These are phyloP conservation scores for Haliclona indistincta DNA, from an alignment of 37 sponge, comb jelly and placozoan genomes.

Conservation along the genomic window DNA sequence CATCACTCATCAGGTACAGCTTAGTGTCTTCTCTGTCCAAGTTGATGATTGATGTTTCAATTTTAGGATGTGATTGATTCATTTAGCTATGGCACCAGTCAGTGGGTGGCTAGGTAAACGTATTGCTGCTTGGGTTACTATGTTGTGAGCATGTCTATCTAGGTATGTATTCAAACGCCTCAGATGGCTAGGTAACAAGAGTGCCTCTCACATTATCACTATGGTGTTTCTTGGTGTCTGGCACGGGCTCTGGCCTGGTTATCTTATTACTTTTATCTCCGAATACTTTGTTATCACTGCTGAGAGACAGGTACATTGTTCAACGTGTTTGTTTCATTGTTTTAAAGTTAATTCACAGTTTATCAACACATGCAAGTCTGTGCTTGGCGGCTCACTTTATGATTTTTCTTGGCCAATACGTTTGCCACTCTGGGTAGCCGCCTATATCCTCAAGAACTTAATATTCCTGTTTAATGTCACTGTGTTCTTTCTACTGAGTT, in stretches of 20 bases:
- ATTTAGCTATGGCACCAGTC: conserved; percentile 79
- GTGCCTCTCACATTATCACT: background rate
- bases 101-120: conserved; percentile 62
- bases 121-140: background rate
- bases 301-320: background rate
- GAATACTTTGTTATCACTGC: background rate
- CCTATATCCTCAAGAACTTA: conserved; percentile 30
- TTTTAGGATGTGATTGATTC: conserved; percentile 62
- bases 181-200: background rate
- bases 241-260: background rate
- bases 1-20: conserved; percentile 57
- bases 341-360: conserved; percentile 20
- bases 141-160: background rate
- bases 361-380: background rate
- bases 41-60: background rate
- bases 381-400: conserved; percentile 15
- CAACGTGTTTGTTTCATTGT: no score
- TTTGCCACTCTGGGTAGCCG: conserved; percentile 17
- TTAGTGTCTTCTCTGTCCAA: conserved; percentile 7
- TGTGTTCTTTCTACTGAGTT: conserved; percentile 60
- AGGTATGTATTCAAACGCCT: background rate
- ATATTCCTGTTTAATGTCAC: conserved; percentile 51
- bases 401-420: conserved; percentile 13
- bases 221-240: background rate
- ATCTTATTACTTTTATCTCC: background rate